These are phyloP conservation scores for Caenorhabditis brenneri DNA, from an alignment of 1,140 invertebrate species.

Conservation along the genomic window DNA sequence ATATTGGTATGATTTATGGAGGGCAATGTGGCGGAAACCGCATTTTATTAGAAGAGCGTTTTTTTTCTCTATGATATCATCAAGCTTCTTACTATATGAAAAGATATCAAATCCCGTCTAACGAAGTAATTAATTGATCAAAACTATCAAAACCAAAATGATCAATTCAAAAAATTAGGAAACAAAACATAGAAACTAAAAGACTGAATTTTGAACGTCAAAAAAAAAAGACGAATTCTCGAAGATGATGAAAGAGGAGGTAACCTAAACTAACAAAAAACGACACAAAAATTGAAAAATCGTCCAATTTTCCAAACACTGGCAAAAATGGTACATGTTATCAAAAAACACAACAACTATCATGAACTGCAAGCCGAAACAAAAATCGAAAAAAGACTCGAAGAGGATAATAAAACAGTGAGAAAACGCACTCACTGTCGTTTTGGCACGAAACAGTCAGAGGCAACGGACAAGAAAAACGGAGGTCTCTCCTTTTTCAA, in stretches of 20 bases:
- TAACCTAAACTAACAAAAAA: no score
- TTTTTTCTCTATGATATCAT: no score
- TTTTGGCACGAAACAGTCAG: background rate
- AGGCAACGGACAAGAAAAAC: slow-evolving; percentile 36
- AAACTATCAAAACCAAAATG: no score
- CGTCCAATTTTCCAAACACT: background rate
- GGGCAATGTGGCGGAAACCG: background rate
- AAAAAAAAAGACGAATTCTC: no score
- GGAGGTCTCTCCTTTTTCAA: slow-evolving; percentile 3
- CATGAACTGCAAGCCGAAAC: background rate
- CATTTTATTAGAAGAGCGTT: background rate
- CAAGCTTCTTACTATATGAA: no score
- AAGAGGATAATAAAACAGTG: slow-evolving; percentile 8
- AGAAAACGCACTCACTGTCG: background rate
- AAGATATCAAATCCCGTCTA: no score
- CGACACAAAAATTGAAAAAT: background rate
- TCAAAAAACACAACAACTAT: background rate
- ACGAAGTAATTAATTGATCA: no score
- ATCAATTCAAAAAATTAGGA: no score
- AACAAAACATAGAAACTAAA: no score
- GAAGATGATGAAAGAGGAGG: no score
- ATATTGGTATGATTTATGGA: background rate
- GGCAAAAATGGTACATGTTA: background rate
- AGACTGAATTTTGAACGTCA: no score
- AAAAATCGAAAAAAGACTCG: background rate